A percentile compares a stretch with the other conserved stretches of the same genome.
Conservation (phyloP, 2,797 vertebrate species). For the Enteromius treurensis region DNA sequence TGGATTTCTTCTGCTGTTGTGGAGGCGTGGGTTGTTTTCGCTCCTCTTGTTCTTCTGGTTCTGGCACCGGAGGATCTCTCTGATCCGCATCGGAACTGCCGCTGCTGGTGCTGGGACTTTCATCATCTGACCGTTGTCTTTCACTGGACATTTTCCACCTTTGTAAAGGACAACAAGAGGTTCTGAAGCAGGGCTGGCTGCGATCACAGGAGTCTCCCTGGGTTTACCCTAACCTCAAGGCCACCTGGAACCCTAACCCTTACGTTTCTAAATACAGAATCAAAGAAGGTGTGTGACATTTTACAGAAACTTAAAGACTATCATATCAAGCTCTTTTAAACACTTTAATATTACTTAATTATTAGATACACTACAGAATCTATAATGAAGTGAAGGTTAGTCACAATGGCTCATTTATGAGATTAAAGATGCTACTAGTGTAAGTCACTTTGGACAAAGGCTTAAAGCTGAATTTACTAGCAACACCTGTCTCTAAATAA, state of each 20-base stretch:
- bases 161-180: conserved; percentile 51
- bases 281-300: neutral
- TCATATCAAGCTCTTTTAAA: neutral
- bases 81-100: conserved; percentile 91
- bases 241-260: neutral
- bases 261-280: conserved; percentile 19
- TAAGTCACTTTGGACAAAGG: neutral
- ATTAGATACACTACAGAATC: neutral
- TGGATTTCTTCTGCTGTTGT: conserved; percentile 87
- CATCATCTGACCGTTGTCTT: conserved; percentile 89
- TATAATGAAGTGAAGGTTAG: neutral
- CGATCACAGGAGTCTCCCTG: neutral
- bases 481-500: neutral
- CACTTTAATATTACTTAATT: neutral
- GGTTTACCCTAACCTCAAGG: conserved; percentile 1
- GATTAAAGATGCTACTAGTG: neutral
- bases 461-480: neutral
- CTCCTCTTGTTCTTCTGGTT: conserved; percentile 87
- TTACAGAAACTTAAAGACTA: neutral
- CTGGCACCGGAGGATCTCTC: conserved; percentile 85
- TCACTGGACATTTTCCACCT: conserved; percentile 87
- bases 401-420: neutral
- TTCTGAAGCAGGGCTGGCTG: conserved; percentile 7
- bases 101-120: conserved; percentile 91
- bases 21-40: conserved; percentile 84